A percentile compares a stretch with the other conserved stretches of the same genome.
These are phyloP conservation scores for Microtus pennsylvanicus DNA, from an alignment of 2,113 vertebrate genomes.

Conservation along the genomic window DNA sequence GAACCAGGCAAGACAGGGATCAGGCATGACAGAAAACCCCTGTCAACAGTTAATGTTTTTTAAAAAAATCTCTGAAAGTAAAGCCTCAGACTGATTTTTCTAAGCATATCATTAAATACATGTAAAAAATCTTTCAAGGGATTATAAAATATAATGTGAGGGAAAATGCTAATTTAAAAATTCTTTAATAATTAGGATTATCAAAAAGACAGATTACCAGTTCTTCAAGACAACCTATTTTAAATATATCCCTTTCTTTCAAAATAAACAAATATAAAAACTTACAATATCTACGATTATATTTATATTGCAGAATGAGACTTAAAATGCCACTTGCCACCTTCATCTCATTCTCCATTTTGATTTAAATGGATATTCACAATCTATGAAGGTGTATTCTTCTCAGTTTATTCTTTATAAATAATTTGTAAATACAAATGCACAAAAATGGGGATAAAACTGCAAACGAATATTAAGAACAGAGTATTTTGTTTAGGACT, in stretches of 20 bases:
- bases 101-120: neutral
- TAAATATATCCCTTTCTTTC: neutral
- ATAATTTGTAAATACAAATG: neutral
- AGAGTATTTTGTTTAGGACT: neutral
- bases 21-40: no score
- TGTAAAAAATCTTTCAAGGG: neutral
- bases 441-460: neutral
- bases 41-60: neutral
- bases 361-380: neutral
- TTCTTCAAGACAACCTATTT: neutral
- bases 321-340: neutral
- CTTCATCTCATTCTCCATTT: neutral
- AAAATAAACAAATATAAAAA: neutral
- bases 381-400: neutral
- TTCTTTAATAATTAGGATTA: constrained; percentile 9
- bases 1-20: no score
- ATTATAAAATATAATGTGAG: neutral
- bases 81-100: neutral
- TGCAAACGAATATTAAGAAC: neutral
- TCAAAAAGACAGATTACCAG: neutral
- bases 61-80: neutral
- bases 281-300: neutral
- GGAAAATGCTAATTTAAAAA: neutral
- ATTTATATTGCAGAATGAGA: neutral
- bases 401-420: neutral